Evolutionary conservation across 2,797 vertebrate genomes (phyloP).

Genomic region (Melanotaenia trifasciata): DNA sequence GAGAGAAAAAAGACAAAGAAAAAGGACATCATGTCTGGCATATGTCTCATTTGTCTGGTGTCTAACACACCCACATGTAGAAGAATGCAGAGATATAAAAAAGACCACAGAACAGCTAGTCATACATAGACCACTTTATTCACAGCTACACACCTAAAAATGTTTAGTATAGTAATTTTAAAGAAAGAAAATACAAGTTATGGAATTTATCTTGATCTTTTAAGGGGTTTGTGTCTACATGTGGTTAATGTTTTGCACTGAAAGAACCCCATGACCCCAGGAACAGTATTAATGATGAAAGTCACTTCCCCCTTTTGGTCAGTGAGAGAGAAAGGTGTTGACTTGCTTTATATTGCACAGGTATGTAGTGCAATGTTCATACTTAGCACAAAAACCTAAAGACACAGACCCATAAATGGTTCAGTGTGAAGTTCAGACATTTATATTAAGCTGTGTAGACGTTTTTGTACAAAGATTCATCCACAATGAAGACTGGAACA

Average conservation of each 20-base stretch:
- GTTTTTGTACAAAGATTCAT: neutral
- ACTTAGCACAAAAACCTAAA: neutral
- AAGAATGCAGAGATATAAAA: slow-evolving; percentile 15
- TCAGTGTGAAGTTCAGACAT: neutral
- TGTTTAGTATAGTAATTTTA: neutral
- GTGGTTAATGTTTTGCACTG: neutral
- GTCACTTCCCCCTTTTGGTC: neutral
- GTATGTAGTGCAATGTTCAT: neutral
- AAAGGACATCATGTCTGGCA: slow-evolving; percentile 4
- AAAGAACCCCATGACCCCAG: neutral
- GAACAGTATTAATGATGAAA: neutral
- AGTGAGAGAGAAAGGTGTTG: neutral
- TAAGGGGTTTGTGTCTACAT: neutral
- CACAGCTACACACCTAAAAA: neutral
- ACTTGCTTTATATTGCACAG: neutral
- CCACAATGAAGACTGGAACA: neutral
- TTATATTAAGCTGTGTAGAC: neutral
- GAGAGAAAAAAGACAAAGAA: neutral
- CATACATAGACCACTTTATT: slow-evolving; percentile 1
- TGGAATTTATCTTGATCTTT: neutral
- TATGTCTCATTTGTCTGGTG: slow-evolving; percentile 14
- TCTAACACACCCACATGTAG: slow-evolving; percentile 21
- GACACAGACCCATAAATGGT: neutral
- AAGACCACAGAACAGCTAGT: slow-evolving; percentile 22
- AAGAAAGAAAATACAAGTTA: neutral